Conservation (phyloP, 2,113 vertebrate genomes). For the Globicephala melas region DNA sequence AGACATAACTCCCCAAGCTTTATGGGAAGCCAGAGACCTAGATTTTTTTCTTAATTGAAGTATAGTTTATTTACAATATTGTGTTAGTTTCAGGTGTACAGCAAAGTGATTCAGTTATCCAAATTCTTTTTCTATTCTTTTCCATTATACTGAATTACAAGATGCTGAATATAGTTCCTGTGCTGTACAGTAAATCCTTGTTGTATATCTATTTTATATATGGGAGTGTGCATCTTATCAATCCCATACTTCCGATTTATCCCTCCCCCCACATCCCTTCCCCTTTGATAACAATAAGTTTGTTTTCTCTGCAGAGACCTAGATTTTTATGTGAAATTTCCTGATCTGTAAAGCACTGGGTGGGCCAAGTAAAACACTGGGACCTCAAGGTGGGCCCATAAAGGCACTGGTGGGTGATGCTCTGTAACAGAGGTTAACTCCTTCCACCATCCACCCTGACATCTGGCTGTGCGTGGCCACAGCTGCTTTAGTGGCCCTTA, state of each 20-base stretch:
- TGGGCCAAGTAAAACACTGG: neutral
- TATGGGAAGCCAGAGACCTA: neutral
- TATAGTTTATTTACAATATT: neutral
- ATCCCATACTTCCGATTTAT: neutral
- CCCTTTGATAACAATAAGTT: neutral
- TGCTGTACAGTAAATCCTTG: neutral
- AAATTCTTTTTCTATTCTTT: neutral
- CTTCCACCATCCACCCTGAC: neutral
- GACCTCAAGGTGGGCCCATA: neutral
- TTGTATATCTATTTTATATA: neutral
- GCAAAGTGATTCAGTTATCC: neutral
- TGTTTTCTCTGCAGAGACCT: neutral
- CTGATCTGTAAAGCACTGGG: neutral
- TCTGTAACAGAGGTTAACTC: neutral
- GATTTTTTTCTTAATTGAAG: neutral
- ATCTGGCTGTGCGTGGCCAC: neutral
- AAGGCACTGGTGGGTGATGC: fast-evolving
- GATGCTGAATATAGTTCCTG: neutral
- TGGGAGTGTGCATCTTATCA: neutral
- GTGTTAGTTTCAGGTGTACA: neutral
- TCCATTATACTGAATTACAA: neutral
- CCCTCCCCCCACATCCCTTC: neutral
- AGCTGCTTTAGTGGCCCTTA: neutral
- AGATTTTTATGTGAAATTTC: neutral
- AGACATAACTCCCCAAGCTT: neutral